Percentiles rank a stretch among this genome's conserved stretches.
Conservation (phyloP, 2,888 invertebrate species). For the Polymixis lichenea region DNA sequence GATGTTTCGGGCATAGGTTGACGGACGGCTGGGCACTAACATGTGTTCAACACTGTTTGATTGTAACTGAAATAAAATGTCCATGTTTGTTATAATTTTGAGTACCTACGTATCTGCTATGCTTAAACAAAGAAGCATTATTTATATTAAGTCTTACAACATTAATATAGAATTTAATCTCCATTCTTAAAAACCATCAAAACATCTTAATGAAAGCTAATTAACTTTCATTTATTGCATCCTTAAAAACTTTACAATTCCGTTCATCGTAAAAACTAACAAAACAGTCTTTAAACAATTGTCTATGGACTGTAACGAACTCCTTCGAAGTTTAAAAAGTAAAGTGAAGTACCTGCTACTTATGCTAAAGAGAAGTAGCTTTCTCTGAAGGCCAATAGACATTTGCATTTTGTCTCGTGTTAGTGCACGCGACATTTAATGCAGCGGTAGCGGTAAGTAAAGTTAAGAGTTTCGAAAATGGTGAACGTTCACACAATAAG, state of each 20-base stretch:
- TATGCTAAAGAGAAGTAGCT: constrained; percentile 19
- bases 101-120: too few species aligned
- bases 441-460: neutral
- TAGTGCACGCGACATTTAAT: constrained; percentile 20
- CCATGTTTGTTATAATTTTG: neutral
- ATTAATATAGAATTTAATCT: constrained; percentile 20
- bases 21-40: neutral
- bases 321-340: constrained; percentile 50
- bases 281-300: constrained; percentile 57
- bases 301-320: constrained; percentile 51
- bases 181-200: constrained; percentile 20
- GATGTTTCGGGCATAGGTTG: neutral
- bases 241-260: constrained; percentile 38
- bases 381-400: constrained; percentile 35
- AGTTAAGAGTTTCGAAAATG: too few species aligned
- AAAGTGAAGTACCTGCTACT: constrained; percentile 19
- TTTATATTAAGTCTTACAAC: neutral
- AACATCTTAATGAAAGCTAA: neutral
- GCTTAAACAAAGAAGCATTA: too few species aligned
- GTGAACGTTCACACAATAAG: neutral
- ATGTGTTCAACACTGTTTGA: neutral
- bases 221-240: constrained; percentile 28
- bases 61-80: neutral
- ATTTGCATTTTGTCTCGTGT: constrained; percentile 45
- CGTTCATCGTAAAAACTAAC: constrained; percentile 49